phyloP scores from a whole-genome alignment of 2,113 vertebrate species.

The Zonotrichia leucophrys region DNA sequence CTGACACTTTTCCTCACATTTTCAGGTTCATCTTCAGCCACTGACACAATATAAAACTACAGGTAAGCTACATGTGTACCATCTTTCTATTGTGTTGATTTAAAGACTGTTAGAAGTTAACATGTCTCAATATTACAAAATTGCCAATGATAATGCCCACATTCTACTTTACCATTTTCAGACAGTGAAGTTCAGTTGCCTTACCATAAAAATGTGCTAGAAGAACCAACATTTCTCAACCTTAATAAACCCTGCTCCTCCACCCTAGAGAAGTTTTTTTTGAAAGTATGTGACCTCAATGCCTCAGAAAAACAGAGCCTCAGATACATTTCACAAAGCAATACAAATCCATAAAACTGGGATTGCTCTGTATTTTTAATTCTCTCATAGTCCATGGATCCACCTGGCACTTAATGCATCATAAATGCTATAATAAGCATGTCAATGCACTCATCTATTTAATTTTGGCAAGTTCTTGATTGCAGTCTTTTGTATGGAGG shows the following conservation, averaged over 20 bases:
- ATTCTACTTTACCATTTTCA: neutral
- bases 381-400: constrained; percentile 31
- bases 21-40: neutral
- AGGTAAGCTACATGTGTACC: neutral
- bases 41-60: neutral
- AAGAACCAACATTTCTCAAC: neutral
- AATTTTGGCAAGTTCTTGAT: constrained; percentile 60
- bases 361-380: constrained; percentile 43
- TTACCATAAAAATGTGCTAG: neutral
- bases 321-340: constrained; percentile 24
- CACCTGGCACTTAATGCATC: constrained; percentile 54
- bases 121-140: neutral
- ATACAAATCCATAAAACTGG: constrained; percentile 13
- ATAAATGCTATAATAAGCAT: constrained; percentile 34
- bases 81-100: neutral
- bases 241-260: neutral
- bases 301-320: neutral
- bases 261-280: neutral
- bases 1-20: neutral
- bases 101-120: neutral
- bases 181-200: neutral
- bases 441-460: constrained; percentile 20
- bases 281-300: constrained; percentile 10
- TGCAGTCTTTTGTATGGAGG: constrained; percentile 32
- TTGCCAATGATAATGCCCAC: neutral